Conservation (phyloP, 2,113 vertebrate species). For the Gadus macrocephalus region DNA sequence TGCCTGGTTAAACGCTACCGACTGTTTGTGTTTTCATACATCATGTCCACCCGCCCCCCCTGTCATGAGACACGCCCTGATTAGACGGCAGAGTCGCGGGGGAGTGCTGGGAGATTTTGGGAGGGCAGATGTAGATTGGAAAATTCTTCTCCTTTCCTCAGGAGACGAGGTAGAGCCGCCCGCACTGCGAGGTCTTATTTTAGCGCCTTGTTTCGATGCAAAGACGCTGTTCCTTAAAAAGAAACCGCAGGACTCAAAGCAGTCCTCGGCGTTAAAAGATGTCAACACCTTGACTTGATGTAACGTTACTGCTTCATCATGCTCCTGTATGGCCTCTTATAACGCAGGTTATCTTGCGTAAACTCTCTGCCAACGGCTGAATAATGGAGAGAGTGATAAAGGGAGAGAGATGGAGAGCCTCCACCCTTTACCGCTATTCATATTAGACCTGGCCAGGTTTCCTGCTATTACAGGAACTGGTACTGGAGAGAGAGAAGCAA, state of each 20-base stretch:
- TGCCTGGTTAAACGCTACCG: slow-evolving; percentile 51
- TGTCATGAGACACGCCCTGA: slow-evolving; percentile 14
- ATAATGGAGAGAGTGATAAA: neutral
- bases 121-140: slow-evolving; percentile 26
- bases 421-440: neutral
- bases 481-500: no score
- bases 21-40: slow-evolving; percentile 45
- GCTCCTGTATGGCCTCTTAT: neutral
- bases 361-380: neutral
- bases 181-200: slow-evolving; percentile 3
- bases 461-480: neutral
- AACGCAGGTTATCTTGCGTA: neutral
- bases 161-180: slow-evolving; percentile 10
- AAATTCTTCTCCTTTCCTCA: slow-evolving; percentile 24
- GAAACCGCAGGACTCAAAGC: neutral
- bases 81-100: slow-evolving; percentile 19
- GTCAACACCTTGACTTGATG: slow-evolving; percentile 20
- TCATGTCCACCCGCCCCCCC: slow-evolving; percentile 24
- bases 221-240: neutral
- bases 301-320: neutral
- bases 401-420: neutral
- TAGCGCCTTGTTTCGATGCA: neutral
- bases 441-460: neutral
- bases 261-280: neutral
- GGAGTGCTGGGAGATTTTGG: slow-evolving; percentile 38